Percentiles rank a stretch among this genome's conserved stretches.
phyloP scores from a whole-genome alignment of 2,797 vertebrate species.

The Trachops cirrhosus region DNA sequence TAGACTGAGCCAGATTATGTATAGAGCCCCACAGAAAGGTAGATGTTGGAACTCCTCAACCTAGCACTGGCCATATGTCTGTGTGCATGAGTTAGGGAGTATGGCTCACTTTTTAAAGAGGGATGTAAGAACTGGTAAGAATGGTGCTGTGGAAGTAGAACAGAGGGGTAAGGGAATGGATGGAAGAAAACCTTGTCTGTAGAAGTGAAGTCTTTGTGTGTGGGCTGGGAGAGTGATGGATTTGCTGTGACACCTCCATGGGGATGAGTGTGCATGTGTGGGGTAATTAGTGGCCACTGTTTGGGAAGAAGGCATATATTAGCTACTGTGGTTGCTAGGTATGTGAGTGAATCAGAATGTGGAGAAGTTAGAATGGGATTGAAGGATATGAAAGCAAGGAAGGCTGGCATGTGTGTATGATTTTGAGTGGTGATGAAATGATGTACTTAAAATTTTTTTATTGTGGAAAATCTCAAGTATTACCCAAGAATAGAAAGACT shows the following conservation, averaged over 20 bases:
- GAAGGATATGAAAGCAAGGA: slow-evolving; percentile 20
- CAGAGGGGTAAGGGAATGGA: not conserved
- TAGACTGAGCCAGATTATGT: slow-evolving; percentile 55
- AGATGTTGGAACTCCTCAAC: slow-evolving; percentile 22
- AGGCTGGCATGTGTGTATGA: not conserved
- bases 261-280: not conserved
- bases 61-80: not conserved
- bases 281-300: not conserved
- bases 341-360: not conserved
- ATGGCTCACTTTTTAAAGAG: not conserved
- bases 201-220: not conserved
- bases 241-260: not conserved
- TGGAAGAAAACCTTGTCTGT: not conserved
- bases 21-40: slow-evolving; percentile 52
- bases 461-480: slow-evolving; percentile 3
- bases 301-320: not conserved
- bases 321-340: not conserved
- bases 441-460: not conserved
- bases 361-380: not conserved
- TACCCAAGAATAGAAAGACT: not conserved
- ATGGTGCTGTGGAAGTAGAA: not conserved
- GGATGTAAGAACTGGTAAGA: not conserved
- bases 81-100: not conserved
- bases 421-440: not conserved
- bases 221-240: not conserved